Evolutionary conservation across 1,140 invertebrate species (phyloP).

Genomic region (Saccostrea glomerata): DNA sequence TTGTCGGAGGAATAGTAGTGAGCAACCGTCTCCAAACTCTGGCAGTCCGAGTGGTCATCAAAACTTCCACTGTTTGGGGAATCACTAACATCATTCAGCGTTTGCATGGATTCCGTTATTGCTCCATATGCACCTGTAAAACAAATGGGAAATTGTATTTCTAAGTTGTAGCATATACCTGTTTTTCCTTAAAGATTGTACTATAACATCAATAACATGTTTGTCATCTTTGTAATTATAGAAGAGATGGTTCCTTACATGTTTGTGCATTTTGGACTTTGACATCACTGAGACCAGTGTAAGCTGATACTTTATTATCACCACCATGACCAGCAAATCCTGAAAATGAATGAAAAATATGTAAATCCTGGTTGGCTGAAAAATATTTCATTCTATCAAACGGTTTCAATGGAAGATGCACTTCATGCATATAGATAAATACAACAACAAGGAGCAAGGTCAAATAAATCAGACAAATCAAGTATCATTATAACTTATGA

Average conservation of each 20-base stretch:
- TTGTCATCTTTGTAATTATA: background rate
- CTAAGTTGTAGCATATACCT: too few relatives aligned
- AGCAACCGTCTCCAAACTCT: slow-evolving; percentile 81
- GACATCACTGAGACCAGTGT: background rate
- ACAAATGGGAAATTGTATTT: too few relatives aligned
- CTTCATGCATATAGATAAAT: background rate
- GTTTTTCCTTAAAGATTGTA: too few relatives aligned
- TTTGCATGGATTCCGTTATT: slow-evolving; percentile 77
- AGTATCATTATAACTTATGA: background rate
- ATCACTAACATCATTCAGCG: slow-evolving; percentile 67
- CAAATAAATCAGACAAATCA: background rate
- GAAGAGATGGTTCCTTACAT: background rate
- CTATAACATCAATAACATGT: too few relatives aligned
- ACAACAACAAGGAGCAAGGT: slow-evolving; percentile 1
- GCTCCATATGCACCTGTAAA: slow-evolving; percentile 79
- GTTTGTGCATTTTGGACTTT: slow-evolving; percentile 20
- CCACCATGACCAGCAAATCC: background rate
- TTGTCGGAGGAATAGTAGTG: slow-evolving; percentile 80
- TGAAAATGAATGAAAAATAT: background rate
- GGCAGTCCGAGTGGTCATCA: slow-evolving; percentile 86
- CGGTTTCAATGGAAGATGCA: background rate
- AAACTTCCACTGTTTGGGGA: slow-evolving; percentile 73
- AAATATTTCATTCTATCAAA: background rate
- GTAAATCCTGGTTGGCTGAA: background rate
- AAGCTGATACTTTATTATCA: background rate